Conservation (phyloP, 1,140 invertebrate genomes). For the Papilio polyxenes region DNA sequence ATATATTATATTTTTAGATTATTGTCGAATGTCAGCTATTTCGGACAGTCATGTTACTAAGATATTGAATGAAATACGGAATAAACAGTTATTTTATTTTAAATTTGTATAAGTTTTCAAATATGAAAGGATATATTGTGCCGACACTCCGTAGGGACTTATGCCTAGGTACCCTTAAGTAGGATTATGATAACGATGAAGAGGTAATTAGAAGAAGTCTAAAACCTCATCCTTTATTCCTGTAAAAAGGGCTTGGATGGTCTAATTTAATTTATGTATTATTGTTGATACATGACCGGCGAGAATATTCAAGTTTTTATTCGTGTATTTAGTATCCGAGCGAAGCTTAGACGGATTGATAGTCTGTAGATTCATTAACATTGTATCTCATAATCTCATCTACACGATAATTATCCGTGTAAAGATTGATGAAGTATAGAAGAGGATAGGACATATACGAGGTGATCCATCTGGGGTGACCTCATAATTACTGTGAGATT, state of each 20-base stretch:
- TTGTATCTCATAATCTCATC: not conserved
- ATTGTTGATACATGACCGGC: too few relatives aligned
- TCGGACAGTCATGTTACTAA: not conserved
- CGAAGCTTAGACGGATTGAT: not conserved
- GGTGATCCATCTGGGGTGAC: constrained; percentile 19
- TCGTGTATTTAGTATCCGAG: not conserved
- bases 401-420: not conserved
- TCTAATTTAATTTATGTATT: too few relatives aligned
- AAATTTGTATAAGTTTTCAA: not conserved
- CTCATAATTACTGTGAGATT: constrained; percentile 20
- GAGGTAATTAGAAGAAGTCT: too few relatives aligned
- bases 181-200: not conserved
- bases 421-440: constrained; percentile 16
- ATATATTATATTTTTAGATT: not conserved
- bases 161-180: too few relatives aligned
- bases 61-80: not conserved
- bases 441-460: not conserved
- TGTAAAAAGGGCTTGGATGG: too few relatives aligned
- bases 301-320: too few relatives aligned
- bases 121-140: too few relatives aligned
- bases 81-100: not conserved
- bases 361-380: not conserved
- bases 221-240: too few relatives aligned
- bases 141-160: too few relatives aligned
- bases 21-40: not conserved